These are phyloP conservation scores for Odobenus rosmarus DNA, from an alignment of 2,113 vertebrate genomes.

Conservation along the genomic window DNA sequence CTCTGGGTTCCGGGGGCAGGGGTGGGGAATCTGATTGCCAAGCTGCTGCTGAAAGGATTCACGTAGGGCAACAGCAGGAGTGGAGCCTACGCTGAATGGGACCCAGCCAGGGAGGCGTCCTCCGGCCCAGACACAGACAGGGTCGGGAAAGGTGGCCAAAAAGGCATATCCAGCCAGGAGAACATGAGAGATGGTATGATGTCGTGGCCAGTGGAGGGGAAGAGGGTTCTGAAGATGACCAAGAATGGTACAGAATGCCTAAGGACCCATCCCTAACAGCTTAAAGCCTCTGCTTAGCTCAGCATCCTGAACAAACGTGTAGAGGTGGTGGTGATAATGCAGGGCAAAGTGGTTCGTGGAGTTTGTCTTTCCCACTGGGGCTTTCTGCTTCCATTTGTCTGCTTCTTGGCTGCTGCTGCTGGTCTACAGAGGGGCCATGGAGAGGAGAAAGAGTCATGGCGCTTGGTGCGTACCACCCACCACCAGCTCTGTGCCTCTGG, in stretches of 20 bases:
- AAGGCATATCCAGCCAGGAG: neutral
- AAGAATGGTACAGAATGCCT: neutral
- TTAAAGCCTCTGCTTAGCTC: neutral
- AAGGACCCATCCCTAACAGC: neutral
- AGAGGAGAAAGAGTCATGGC: neutral
- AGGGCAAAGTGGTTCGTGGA: neutral
- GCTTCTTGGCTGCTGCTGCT: neutral
- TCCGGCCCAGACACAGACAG: fast-evolving
- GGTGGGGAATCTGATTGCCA: neutral
- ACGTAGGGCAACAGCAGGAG: neutral
- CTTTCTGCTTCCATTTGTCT: neutral
- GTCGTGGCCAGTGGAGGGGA: neutral
- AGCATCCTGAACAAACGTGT: neutral
- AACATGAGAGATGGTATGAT: neutral
- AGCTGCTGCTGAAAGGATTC: neutral
- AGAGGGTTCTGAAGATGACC: neutral
- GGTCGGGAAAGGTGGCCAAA: neutral
- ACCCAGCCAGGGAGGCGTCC: neutral
- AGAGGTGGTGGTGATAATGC: neutral
- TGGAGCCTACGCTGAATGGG: neutral
- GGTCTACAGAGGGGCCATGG: neutral
- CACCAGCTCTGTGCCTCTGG: neutral
- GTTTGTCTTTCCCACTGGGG: neutral
- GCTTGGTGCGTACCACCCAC: neutral
- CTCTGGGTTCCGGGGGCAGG: neutral